These are phyloP conservation scores for Cricetomys ansorgei DNA, from an alignment of 2,113 vertebrate species.

Conservation along the genomic window DNA sequence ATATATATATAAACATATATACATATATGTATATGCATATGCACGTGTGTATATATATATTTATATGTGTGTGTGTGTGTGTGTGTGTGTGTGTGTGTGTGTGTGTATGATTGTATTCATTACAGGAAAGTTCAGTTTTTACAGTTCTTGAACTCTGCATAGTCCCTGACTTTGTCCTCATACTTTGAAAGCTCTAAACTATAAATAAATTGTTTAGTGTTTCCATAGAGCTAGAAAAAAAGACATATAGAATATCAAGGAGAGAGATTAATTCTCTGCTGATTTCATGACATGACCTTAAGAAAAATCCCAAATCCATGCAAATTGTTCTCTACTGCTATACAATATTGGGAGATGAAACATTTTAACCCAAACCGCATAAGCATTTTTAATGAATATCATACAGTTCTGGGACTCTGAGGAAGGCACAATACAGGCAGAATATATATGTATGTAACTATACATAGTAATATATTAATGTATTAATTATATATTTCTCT, in stretches of 20 bases:
- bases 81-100: not conserved
- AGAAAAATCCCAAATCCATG: not conserved
- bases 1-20: too few species aligned
- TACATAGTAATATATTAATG: too few species aligned
- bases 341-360: not conserved
- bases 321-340: not conserved
- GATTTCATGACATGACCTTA: not conserved
- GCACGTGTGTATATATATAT: not conserved
- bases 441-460: not conserved
- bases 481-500: too few species aligned
- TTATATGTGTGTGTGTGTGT: not conserved
- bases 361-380: not conserved
- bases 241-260: not conserved
- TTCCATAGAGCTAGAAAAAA: conserved; percentile 43
- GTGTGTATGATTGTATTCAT: not conserved
- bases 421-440: not conserved
- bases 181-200: conserved; percentile 12
- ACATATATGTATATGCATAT: not conserved
- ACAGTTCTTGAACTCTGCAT: not conserved
- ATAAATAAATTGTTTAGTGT: conserved; percentile 57
- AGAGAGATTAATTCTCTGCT: not conserved
- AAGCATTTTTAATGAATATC: not conserved
- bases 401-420: not conserved
- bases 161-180: not conserved
- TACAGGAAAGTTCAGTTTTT: conserved; percentile 2